Percentiles rank a stretch among this genome's conserved stretches.
Conservation (phyloP, 1,140 invertebrate genomes). For the Drosophila albomicans region DNA sequence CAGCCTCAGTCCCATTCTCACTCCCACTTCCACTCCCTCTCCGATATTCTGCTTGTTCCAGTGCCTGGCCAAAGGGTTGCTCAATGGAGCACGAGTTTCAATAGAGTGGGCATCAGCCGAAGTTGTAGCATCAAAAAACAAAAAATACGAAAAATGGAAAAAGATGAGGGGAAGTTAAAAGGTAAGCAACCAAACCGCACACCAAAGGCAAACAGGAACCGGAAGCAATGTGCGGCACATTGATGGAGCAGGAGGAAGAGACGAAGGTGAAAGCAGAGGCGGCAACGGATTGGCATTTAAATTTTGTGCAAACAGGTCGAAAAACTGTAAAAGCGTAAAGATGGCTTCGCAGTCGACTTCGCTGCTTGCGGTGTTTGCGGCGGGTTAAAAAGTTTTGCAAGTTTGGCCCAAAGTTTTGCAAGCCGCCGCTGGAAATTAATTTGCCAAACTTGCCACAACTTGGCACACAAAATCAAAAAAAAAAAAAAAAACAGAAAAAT, state of each 20-base stretch:
- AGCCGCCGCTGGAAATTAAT: constrained; percentile 80
- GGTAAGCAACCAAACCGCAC: constrained; percentile 71
- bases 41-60: not conserved
- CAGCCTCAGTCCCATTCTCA: not conserved
- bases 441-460: constrained; percentile 80
- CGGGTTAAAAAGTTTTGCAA: constrained; percentile 80
- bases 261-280: not conserved
- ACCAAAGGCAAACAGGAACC: constrained; percentile 71
- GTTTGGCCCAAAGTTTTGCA: constrained; percentile 71
- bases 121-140: not conserved
- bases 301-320: constrained; percentile 82
- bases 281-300: constrained; percentile 67
- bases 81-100: constrained; percentile 60
- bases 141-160: constrained; percentile 21
- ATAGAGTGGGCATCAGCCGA: constrained; percentile 40
- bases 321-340: constrained; percentile 81
- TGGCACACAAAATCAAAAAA: constrained; percentile 38
- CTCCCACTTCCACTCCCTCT: not conserved
- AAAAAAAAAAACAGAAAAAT: constrained; percentile 25
- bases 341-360: constrained; percentile 60
- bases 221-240: constrained; percentile 47
- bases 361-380: constrained; percentile 74
- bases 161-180: constrained; percentile 59
- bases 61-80: constrained; percentile 38
- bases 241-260: not conserved